Percentiles rank a stretch among this genome's conserved stretches.
Evolutionary conservation across 2,888 invertebrate species (phyloP).

Genomic region (Ligdia adustata): DNA sequence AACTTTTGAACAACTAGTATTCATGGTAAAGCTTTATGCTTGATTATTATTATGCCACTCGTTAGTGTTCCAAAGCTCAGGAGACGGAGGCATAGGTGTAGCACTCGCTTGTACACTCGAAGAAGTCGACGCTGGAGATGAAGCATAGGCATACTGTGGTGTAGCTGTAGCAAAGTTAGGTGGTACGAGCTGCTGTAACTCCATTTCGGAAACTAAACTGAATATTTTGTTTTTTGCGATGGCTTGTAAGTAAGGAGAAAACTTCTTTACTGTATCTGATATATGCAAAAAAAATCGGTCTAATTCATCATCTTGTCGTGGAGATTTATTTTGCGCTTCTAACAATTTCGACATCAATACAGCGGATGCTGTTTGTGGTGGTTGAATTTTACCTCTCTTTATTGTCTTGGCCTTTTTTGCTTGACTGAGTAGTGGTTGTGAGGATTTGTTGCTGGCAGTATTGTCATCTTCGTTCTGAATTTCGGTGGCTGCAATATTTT

Average conservation of each 20-base stretch:
- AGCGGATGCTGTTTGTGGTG: slow-evolving; percentile 14
- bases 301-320: slow-evolving; percentile 24
- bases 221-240: slow-evolving; percentile 33
- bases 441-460: slow-evolving; percentile 4
- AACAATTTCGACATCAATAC: slow-evolving; percentile 22
- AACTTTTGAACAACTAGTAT: slow-evolving; percentile 9
- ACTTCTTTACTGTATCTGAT: slow-evolving; percentile 35
- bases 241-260: slow-evolving; percentile 30
- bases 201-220: slow-evolving; percentile 27
- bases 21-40: slow-evolving; percentile 3
- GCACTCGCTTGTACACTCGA: slow-evolving; percentile 7
- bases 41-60: slow-evolving; percentile 21
- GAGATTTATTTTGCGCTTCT: slow-evolving; percentile 14
- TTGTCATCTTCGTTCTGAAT: slow-evolving; percentile 16
- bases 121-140: slow-evolving; percentile 27
- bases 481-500: slow-evolving; percentile 7
- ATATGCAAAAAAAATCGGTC: slow-evolving; percentile 36
- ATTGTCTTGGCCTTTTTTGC: slow-evolving; percentile 15
- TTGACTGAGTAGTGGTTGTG: slow-evolving; percentile 11
- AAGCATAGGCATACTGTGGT: slow-evolving; percentile 5
- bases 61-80: slow-evolving; percentile 14
- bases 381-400: slow-evolving; percentile 14
- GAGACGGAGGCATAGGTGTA: slow-evolving; percentile 23
- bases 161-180: slow-evolving; percentile 1
- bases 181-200: slow-evolving; percentile 26